Percentiles rank a stretch among this genome's conserved stretches.
Evolutionary conservation across 2,113 vertebrate genomes (phyloP).

Genomic region (Recurvirostra avosetta): DNA sequence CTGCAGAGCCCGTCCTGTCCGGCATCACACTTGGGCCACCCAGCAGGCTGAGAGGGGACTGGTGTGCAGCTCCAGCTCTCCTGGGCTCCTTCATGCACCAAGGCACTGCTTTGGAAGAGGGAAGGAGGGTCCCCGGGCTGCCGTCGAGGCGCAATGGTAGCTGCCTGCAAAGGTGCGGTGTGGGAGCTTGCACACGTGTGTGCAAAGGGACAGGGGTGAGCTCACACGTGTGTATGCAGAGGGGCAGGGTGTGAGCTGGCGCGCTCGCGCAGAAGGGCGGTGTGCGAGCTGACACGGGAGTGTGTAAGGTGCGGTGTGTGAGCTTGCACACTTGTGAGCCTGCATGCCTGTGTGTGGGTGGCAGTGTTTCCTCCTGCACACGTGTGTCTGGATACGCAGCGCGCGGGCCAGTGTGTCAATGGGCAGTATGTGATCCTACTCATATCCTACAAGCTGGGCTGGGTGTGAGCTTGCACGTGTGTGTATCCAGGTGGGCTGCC

Average conservation of each 20-base stretch:
- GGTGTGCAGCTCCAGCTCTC: accelerated
- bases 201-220: not conserved
- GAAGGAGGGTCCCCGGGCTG: not conserved
- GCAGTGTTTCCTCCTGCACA: not conserved
- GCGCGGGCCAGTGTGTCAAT: not conserved
- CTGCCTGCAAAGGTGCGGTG: not conserved
- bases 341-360: too few species aligned
- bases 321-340: not conserved
- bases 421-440: not conserved
- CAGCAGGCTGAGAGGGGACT: accelerated
- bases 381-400: accelerated
- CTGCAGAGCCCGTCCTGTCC: not conserved
- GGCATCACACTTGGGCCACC: accelerated
- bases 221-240: not conserved
- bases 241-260: not conserved
- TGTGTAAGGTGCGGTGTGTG: too few species aligned
- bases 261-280: accelerated
- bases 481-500: not conserved
- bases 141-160: accelerated
- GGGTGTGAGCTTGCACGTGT: not conserved
- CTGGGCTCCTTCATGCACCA: not conserved
- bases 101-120: accelerated
- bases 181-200: not conserved
- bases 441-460: not conserved
- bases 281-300: too few species aligned